Evolutionary conservation across 2,113 vertebrate genomes (phyloP).

Genomic region (Madoqua kirkii): DNA sequence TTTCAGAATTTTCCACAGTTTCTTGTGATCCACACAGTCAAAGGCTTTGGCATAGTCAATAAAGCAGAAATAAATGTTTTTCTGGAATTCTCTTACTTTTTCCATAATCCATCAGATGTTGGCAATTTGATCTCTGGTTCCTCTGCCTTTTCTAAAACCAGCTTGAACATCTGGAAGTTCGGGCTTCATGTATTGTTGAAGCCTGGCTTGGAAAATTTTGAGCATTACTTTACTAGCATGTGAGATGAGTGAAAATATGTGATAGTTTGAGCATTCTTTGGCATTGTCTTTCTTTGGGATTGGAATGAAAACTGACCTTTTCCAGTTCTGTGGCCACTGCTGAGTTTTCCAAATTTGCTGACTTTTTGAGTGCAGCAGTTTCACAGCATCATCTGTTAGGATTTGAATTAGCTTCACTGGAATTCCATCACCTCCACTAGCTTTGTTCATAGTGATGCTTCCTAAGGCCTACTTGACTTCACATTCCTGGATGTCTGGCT

Average conservation of each 20-base stretch:
- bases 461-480: no score
- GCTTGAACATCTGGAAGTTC: neutral
- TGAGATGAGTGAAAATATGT: fast-evolving
- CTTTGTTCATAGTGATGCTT: no score
- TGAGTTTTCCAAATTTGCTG: no score
- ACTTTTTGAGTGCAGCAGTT: no score
- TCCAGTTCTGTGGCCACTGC: no score
- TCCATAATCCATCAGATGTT: fast-evolving
- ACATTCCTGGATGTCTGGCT: no score
- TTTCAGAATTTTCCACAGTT: neutral
- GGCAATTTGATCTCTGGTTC: neutral
- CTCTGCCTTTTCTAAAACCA: neutral
- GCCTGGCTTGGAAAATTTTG: neutral
- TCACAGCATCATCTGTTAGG: no score
- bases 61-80: neutral
- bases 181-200: neutral
- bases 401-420: no score
- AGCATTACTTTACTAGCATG: neutral
- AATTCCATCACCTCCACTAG: no score
- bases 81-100: neutral
- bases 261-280: neutral
- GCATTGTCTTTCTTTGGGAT: neutral
- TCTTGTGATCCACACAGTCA: neutral
- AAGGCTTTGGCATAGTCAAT: neutral
- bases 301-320: neutral